Percentiles rank a stretch among this genome's conserved stretches.
phyloP scores from a whole-genome alignment of 2,888 invertebrate species.

The Caenorhabditis angaria region DNA sequence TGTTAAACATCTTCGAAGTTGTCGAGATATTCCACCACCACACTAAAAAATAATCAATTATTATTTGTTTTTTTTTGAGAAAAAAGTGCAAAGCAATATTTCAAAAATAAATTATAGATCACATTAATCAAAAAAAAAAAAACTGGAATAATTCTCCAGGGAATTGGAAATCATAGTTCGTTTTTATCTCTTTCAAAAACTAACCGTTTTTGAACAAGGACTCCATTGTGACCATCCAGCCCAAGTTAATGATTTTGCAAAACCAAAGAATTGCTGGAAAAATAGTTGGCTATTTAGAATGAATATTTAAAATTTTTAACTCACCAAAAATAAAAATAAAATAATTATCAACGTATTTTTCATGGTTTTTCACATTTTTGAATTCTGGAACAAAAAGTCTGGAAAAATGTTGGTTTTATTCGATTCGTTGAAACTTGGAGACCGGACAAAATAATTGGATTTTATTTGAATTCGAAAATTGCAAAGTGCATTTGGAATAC shows the following conservation, averaged over 20 bases:
- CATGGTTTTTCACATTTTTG: background rate
- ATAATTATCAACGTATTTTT: background rate
- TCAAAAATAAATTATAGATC: background rate
- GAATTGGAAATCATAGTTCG: no score
- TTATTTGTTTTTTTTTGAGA: conserved; percentile 1
- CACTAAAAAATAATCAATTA: conserved; percentile 42
- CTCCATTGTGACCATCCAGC: conserved; percentile 63
- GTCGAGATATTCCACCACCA: conserved; percentile 61
- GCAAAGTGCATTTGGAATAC: conserved; percentile 7
- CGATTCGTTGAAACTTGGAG: no score
- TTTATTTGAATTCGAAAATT: conserved; percentile 2
- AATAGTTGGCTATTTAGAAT: background rate
- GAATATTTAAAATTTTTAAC: no score
- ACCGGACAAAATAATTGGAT: conserved; percentile 10
- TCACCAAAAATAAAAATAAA: no score
- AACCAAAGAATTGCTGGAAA: conserved; percentile 2
- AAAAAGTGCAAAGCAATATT: background rate
- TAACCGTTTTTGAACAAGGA: conserved; percentile 55
- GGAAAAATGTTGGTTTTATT: no score
- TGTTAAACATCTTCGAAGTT: conserved; percentile 65
- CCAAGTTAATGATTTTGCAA: conserved; percentile 30
- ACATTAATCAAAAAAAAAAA: background rate
- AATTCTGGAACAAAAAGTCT: background rate
- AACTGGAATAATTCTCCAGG: no score
- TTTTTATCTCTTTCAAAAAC: background rate